Evolutionary conservation across 1,140 invertebrate genomes (phyloP), one percentile per base, ranked within the genome.

Genomic region (Liolophura sinensis): DNA sequence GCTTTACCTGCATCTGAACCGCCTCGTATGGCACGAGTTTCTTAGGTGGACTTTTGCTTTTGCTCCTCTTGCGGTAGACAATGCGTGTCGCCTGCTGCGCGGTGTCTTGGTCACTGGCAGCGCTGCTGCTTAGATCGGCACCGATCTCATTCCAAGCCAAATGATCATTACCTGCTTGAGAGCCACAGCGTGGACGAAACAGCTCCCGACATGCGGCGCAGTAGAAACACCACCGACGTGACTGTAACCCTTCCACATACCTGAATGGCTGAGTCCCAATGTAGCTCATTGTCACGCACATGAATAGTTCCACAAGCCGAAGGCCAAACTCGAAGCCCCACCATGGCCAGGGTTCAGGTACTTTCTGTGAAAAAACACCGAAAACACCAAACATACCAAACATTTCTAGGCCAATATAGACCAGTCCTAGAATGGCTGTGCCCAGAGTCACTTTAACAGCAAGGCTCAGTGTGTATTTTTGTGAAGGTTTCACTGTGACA

Each of bases 301-400:
- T 91, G 0, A 90, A 89, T 25, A 95, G 89, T 80, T 96, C 94
- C 47, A 95, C 88, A 0, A 95, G 85, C 22, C 94, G 87, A 40
- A 94, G 87, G 1, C 91, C 91, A 71, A 94, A 91, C 73, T 95
- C 92, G 85, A 93, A 95, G 15, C 91, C 90, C 92, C 93, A 95
- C 87, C 93, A 92, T 9, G 94, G 85, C 94, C 94, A 96, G 0
- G 89, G 87, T 47, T 80, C 67, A n/a, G 76, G 77, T 52, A 64
- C 62, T 15, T 61, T 65, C 6, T 62, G n/a, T 7, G 57, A 71
- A 20, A 89, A 87, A 54, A 87, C 74, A 73, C 89, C 84, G 80
- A 87, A 78, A 11, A 92, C 89, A 14, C 90, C 90, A 75, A 93
- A 90, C 67, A 94, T 90, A 0, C 92, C 92, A 76, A 92, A 95